Conservation (phyloP, 53 echinoderm and acorn worm species). For the Temnopleurus reevesii region DNA sequence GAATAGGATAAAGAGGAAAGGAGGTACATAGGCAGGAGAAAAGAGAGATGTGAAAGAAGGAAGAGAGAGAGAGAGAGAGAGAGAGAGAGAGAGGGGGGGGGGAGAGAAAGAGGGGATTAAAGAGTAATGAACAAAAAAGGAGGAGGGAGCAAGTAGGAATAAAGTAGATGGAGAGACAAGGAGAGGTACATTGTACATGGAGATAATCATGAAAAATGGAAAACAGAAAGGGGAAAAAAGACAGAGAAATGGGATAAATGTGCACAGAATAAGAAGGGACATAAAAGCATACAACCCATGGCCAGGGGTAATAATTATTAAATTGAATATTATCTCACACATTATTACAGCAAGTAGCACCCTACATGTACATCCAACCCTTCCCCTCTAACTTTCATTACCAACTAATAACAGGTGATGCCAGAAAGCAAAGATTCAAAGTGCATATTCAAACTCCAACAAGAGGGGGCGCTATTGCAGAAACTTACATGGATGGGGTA, state of each 20-base stretch:
- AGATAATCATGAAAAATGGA: not conserved
- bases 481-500: not conserved
- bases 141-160: not conserved
- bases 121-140: not conserved
- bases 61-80: not conserved
- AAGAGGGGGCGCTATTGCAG: slow-evolving; percentile 39
- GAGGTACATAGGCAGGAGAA: not conserved
- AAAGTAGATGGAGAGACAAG: not conserved
- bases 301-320: too few species aligned
- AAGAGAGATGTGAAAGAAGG: not conserved
- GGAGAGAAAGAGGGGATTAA: not conserved
- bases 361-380: too few species aligned
- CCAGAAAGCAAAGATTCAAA: too few species aligned
- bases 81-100: not conserved
- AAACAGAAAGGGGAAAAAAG: not conserved
- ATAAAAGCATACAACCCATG: too few species aligned
- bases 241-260: not conserved
- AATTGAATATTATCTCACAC: too few species aligned
- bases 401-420: too few species aligned
- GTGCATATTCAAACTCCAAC: too few species aligned
- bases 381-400: too few species aligned
- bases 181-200: not conserved
- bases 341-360: too few species aligned
- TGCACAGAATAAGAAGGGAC: too few species aligned
- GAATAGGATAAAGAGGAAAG: not conserved